Evolutionary conservation across 2,888 invertebrate species (phyloP).

Genomic region (Nebria salina): DNA sequence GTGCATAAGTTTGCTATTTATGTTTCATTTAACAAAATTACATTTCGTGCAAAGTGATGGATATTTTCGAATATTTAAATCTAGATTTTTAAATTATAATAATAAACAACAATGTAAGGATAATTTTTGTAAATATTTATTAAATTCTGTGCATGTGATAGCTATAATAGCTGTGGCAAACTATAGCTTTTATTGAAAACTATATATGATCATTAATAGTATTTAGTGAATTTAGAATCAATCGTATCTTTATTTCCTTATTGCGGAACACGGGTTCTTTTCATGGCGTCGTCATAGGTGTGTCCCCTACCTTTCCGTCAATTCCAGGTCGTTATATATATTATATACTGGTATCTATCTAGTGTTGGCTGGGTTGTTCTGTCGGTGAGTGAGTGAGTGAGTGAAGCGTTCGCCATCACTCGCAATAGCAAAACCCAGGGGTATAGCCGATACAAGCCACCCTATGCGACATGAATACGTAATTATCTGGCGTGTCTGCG

Average conservation of each 20-base stretch:
- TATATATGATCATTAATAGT: background rate
- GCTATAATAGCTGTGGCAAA: no score
- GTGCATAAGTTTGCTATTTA: no score
- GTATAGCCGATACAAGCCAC: constrained; percentile 31
- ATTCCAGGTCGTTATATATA: background rate
- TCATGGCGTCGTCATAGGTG: background rate
- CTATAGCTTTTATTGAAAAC: background rate
- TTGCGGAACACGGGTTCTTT: constrained; percentile 7
- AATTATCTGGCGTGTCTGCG: constrained; percentile 41
- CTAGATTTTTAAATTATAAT: no score
- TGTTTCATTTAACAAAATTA: no score
- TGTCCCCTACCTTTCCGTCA: background rate
- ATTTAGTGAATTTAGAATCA: constrained; percentile 17
- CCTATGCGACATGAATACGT: constrained; percentile 43
- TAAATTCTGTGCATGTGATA: no score
- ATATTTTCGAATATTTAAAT: no score
- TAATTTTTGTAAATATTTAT: no score
- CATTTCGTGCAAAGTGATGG: no score
- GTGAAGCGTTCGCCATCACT: constrained; percentile 5
- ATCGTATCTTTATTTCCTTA: constrained; percentile 28
- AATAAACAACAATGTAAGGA: no score
- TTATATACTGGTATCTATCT: background rate
- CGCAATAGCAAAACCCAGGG: constrained; percentile 8
- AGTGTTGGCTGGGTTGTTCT: constrained; percentile 2
- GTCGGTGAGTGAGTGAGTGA: background rate